These are phyloP conservation scores for Apotomis capreana DNA, from an alignment of 2,888 invertebrate genomes.

Conservation along the genomic window DNA sequence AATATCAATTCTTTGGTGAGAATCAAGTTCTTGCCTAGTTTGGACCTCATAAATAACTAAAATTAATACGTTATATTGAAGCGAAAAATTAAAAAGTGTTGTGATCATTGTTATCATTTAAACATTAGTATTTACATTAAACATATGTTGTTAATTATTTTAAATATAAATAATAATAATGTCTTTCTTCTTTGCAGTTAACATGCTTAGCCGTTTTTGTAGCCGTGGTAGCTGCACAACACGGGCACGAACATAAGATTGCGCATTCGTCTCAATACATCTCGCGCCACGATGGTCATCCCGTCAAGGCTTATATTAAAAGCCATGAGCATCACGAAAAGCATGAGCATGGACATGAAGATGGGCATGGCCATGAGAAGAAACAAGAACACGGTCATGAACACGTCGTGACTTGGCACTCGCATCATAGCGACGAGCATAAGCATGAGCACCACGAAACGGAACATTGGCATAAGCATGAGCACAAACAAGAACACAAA, in stretches of 20 bases:
- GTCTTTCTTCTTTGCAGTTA: conserved; percentile 39
- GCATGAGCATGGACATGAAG: conserved; percentile 43
- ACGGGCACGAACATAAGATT: conserved; percentile 39
- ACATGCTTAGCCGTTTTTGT: conserved; percentile 45
- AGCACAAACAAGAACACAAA: conserved; percentile 45
- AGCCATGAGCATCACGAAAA: conserved; percentile 48
- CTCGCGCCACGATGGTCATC: conserved; percentile 43
- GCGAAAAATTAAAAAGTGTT: too few species aligned
- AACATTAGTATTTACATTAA: too few species aligned
- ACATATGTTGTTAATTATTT: too few species aligned
- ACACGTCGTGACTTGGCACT: conserved; percentile 1
- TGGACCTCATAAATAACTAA: too few species aligned
- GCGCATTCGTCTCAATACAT: conserved; percentile 44
- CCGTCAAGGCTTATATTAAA: conserved; percentile 17
- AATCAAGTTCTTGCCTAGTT: too few species aligned
- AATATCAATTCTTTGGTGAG: too few species aligned
- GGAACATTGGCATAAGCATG: neutral
- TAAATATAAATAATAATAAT: too few species aligned
- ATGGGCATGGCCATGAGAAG: conserved; percentile 6
- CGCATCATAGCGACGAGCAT: conserved; percentile 2
- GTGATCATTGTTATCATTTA: too few species aligned
- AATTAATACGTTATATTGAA: too few species aligned
- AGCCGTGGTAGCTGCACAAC: conserved; percentile 43
- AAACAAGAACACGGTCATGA: conserved; percentile 4
- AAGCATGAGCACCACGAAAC: neutral